Conservation (phyloP, 2,888 invertebrate species). For the Diachrysia chrysitis region DNA sequence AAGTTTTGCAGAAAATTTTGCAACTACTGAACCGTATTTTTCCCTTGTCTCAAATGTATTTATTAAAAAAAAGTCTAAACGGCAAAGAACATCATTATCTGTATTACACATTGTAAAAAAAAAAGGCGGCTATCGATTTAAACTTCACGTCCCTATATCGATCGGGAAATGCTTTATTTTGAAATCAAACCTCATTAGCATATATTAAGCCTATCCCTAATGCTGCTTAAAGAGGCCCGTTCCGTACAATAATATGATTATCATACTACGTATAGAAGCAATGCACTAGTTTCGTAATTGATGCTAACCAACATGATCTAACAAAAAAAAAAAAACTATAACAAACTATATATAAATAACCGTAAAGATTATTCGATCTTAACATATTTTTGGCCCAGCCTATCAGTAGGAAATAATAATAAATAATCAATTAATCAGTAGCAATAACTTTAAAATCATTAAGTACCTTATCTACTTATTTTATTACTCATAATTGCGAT, state of each 20-base stretch:
- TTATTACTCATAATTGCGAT: not conserved
- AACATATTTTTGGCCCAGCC: not conserved
- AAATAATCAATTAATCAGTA: not conserved
- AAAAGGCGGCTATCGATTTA: not conserved
- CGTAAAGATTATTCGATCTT: not conserved
- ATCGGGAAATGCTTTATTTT: conserved; percentile 19
- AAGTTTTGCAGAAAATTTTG: too few relatives aligned
- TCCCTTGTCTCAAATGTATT: too few relatives aligned
- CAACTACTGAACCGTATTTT: too few relatives aligned
- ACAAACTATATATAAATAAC: not conserved
- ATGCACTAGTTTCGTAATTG: conserved; percentile 21
- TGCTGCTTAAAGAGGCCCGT: conserved; percentile 15
- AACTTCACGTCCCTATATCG: not conserved
- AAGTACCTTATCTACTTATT: not conserved
- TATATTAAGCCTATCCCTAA: conserved; percentile 13
- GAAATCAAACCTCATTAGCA: conserved; percentile 30
- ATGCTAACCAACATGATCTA: conserved; percentile 11
- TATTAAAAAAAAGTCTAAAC: too few relatives aligned
- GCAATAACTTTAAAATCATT: not conserved
- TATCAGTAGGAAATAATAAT: not conserved
- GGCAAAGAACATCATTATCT: not conserved
- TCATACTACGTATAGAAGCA: conserved; percentile 21
- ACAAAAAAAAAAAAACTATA: not conserved
- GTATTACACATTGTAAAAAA: not conserved
- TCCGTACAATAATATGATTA: conserved; percentile 22